phyloP scores from a whole-genome alignment of 2,888 invertebrate genomes.

The Sphaeridia pumilis region DNA sequence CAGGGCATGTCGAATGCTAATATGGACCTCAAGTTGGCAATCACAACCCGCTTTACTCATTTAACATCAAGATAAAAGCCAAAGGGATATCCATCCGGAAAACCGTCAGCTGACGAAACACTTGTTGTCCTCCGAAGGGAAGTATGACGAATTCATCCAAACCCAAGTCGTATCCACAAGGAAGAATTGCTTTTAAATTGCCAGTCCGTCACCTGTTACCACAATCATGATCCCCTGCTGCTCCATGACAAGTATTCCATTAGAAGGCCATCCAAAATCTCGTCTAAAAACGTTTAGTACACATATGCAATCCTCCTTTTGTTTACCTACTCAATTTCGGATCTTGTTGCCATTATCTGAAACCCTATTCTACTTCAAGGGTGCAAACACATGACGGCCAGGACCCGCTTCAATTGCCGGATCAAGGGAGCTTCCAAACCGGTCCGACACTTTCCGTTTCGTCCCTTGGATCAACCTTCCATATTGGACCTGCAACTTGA shows the following conservation, averaged over 20 bases:
- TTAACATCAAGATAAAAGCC: background rate
- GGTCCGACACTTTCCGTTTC: no score
- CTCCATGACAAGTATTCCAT: no score
- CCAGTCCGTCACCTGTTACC: background rate
- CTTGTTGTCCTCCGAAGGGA: no score
- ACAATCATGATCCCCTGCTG: background rate
- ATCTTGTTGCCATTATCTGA: background rate
- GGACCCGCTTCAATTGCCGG: background rate
- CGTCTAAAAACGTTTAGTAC: background rate
- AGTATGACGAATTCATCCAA: conserved; percentile 1
- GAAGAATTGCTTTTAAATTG: background rate
- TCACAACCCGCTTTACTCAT: no score
- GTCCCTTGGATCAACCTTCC: no score
- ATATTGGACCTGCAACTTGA: no score
- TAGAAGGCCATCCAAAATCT: background rate
- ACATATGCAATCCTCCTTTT: background rate
- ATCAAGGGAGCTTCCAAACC: no score
- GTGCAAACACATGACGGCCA: background rate
- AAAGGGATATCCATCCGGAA: background rate
- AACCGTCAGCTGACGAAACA: conserved; percentile 30
- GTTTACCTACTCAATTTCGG: background rate
- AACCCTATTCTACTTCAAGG: background rate
- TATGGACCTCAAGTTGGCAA: no score
- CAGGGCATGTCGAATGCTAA: no score
- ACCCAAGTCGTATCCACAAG: background rate